Conservation (phyloP, 2,113 vertebrate genomes). For the Paralichthys olivaceus region DNA sequence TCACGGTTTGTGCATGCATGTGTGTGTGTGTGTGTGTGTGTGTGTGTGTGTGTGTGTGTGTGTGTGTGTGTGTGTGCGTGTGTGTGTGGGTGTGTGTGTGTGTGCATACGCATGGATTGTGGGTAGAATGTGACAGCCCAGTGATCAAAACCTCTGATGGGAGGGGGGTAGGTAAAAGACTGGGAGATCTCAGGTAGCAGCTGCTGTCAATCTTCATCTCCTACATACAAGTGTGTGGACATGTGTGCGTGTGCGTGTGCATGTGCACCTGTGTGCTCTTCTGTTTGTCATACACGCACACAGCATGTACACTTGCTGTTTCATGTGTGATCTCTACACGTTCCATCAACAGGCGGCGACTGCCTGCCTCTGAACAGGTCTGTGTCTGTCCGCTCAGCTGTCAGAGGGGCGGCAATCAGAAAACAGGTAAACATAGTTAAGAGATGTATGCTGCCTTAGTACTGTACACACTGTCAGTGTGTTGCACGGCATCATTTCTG, state of each 20-base stretch:
- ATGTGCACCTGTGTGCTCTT: conserved; percentile 22
- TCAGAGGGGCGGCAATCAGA: conserved; percentile 47
- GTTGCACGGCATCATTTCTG: conserved; percentile 32
- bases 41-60: conserved; percentile 21
- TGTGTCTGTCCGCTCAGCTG: conserved; percentile 58
- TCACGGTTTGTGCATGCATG: conserved; percentile 18
- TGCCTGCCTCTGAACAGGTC: conserved; percentile 55
- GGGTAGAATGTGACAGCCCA: conserved; percentile 87
- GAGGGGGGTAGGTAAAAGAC: conserved; percentile 61
- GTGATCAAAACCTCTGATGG: conserved; percentile 89
- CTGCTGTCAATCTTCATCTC: conserved; percentile 70
- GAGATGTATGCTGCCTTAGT: conserved; percentile 33
- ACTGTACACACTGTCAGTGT: conserved; percentile 32
- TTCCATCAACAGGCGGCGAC: conserved; percentile 65
- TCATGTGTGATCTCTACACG: conserved; percentile 41
- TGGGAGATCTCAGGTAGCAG: conserved; percentile 76
- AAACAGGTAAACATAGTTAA: conserved; percentile 59
- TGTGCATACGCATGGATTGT: conserved; percentile 27
- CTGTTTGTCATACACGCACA: conserved; percentile 36
- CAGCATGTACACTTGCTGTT: conserved; percentile 28
- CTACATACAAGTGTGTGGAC: conserved; percentile 17
- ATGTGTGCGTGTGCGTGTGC: conserved; percentile 21
- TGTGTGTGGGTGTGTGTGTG: conserved; percentile 29
- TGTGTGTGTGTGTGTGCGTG: conserved; percentile 32
- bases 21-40: conserved; percentile 33